Evolutionary conservation across 2,113 vertebrate genomes (phyloP), one percentile per base, ranked within the genome.

Genomic region (Thymallus thymallus): DNA sequence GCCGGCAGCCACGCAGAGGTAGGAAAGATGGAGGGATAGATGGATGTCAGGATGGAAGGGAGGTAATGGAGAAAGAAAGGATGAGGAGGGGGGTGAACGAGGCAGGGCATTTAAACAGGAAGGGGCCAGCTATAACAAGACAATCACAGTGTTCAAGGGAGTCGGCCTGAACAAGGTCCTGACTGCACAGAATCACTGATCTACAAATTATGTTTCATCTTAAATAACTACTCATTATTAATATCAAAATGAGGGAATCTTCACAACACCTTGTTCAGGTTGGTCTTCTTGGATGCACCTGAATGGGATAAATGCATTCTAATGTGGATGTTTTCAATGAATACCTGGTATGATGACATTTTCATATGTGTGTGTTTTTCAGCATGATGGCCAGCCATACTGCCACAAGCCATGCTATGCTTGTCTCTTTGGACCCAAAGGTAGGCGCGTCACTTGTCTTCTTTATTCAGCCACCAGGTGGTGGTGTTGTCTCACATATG

Each of bases 371-470:
- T 45, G 1, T 16, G 76, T 29, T 0, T 63, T 76, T 2, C 91
- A 99, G 97, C 97, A 99, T 0, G 95, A 97, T 1, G 94, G 95
- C 71, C 94, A 95, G 76, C 97, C 97, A 0, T 99, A 96, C 91
- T 99, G 97, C 91, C 97, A 98, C 93, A 99, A 98, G 77, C 96
- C 97, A 0, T 99, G 97, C 89, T 99, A 98, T 0, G 98, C 97
- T 29, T 94, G 94, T 0, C 92, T 98, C 66, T 95, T 95, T 0
- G 96, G 97, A 71, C 97, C 98, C 81, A 98, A 99, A 96, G 98
- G 98, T 99, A 94, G 20, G 29, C 23, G 69, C 16, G 1, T 29
- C 29, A 68, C 72, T 48, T 22, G 9, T 7, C 60, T 45, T 51
- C 63, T 45, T 32, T 41, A 63, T 4, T 30, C 30, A 22, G 84